These are phyloP conservation scores for Pseudopodoces humilis DNA, from an alignment of 2,113 vertebrate genomes.

Conservation along the genomic window DNA sequence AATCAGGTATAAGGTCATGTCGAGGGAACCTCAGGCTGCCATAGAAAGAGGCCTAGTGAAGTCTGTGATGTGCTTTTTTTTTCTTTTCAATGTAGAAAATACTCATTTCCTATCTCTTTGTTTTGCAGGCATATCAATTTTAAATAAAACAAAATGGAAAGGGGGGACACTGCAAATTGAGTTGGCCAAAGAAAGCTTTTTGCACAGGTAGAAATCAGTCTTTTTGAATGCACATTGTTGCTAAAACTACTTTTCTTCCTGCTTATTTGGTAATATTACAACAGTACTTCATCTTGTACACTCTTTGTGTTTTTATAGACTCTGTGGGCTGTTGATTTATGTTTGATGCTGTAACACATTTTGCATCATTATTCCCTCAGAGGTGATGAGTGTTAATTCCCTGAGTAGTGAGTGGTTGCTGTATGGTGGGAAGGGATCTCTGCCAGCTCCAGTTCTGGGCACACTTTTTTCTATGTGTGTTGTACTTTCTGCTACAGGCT, in stretches of 20 bases:
- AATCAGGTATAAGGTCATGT: rapidly evolving
- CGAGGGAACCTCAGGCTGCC: not conserved
- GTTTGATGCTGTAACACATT: not conserved
- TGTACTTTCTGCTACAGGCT: constrained; percentile 72
- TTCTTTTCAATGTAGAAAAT: not conserved
- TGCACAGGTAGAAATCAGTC: constrained; percentile 80
- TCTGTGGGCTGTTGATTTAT: not conserved
- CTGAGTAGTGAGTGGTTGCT: not conserved
- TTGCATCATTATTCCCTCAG: not conserved
- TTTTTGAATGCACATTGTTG: not conserved
- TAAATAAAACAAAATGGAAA: constrained; percentile 97
- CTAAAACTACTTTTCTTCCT: not conserved
- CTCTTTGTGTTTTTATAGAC: not conserved
- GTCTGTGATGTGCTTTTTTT: not conserved
- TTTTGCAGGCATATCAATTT: constrained; percentile 82
- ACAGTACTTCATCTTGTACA: rapidly evolving
- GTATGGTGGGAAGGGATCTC: not conserved
- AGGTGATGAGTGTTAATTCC: not conserved
- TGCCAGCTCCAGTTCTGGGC: not conserved
- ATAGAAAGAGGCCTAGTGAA: not conserved
- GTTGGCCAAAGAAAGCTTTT: constrained; percentile 90
- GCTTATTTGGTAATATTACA: not conserved
- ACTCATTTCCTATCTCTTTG: not conserved
- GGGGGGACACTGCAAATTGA: constrained; percentile 92
- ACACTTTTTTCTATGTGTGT: not conserved